These are phyloP conservation scores for Alloscopus bannaensis DNA, from an alignment of 2,888 invertebrate genomes.

Conservation along the genomic window DNA sequence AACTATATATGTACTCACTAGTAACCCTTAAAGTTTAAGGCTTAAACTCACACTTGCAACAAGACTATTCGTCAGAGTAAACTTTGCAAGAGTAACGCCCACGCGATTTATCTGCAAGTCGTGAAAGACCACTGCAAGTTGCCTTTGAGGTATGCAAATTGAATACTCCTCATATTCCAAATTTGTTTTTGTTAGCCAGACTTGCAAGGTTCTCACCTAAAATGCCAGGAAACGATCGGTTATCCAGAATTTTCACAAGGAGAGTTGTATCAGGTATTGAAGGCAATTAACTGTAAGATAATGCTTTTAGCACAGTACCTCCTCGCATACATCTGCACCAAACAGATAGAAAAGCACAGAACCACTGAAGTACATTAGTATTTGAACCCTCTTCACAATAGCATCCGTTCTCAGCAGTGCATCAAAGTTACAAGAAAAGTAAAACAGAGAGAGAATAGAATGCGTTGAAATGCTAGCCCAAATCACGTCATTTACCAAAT, in stretches of 20 bases:
- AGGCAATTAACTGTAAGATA: too few relatives aligned
- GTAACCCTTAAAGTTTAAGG: too few relatives aligned
- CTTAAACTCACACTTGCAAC: conserved; percentile 20
- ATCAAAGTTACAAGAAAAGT: conserved; percentile 36
- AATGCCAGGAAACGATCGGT: neutral
- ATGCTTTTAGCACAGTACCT: too few relatives aligned
- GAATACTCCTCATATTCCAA: neutral
- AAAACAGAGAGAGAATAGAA: neutral
- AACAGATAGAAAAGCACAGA: neutral
- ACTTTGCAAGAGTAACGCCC: conserved; percentile 16
- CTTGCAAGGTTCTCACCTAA: conserved; percentile 4
- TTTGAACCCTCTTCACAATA: neutral
- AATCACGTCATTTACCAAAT: conserved; percentile 16
- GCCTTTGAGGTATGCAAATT: neutral
- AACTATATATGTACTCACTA: too few relatives aligned
- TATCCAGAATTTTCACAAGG: neutral
- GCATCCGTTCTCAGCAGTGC: neutral
- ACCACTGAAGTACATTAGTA: conserved; percentile 1
- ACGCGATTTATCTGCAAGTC: conserved; percentile 23
- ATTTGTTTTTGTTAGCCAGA: neutral
- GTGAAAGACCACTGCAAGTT: conserved; percentile 6
- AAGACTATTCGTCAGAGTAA: conserved; percentile 23
- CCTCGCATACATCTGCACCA: conserved; percentile 18
- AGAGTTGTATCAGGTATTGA: neutral
- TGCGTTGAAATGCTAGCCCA: neutral